Evolutionary conservation across 1,140 invertebrate species (phyloP), one percentile per base, ranked within the genome.

Genomic region (Manduca sexta): DNA sequence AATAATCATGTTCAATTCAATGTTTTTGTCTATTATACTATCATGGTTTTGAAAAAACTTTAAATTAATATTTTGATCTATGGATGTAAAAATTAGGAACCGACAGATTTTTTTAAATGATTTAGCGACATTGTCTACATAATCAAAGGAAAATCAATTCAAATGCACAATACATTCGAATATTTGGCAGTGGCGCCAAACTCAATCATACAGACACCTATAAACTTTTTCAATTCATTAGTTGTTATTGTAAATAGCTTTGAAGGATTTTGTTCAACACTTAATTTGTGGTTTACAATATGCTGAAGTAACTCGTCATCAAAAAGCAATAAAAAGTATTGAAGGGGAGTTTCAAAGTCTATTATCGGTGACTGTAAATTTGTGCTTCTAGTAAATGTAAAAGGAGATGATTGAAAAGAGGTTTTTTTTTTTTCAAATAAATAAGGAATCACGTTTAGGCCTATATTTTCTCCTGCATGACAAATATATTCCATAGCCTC

Each of bases 401-500:
- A 49, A 48, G 54, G 52, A 33, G 52, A 33, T 39, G 34, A 39
- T 39, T 44, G 26, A 47, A 60, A 49, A 45, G 31, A 46, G 45
- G 44, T 69, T 47, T 53, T 49, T 44, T 63, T 60, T n/a, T n/a
- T n/a, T n/a, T n/a, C n/a, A n/a, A n/a, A n/a, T n/a, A 60, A 46
- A 41, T 66, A 47, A 13, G 14, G n/a, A 13, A n/a, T 40, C 26
- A 54, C 31, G 30, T 59, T 40, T 18, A 59, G 45, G 40, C 48
- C 43, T 4, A 60, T 31, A 3, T 8, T 21, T 51, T 45, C 18
- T 29, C 37, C 35, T 30, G 52, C 14, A 1, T 61, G 38, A 31
- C 49, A 26, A 14, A 66, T 57, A 49, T 31, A 66, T 26, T 66
- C 52, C 46, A 56, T 52, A 15, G 53, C 51, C 30, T 55, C 37